A percentile compares a stretch with the other conserved stretches of the same genome.
phyloP scores from a whole-genome alignment of 2,113 vertebrate species.

The Zosterops japonicus region DNA sequence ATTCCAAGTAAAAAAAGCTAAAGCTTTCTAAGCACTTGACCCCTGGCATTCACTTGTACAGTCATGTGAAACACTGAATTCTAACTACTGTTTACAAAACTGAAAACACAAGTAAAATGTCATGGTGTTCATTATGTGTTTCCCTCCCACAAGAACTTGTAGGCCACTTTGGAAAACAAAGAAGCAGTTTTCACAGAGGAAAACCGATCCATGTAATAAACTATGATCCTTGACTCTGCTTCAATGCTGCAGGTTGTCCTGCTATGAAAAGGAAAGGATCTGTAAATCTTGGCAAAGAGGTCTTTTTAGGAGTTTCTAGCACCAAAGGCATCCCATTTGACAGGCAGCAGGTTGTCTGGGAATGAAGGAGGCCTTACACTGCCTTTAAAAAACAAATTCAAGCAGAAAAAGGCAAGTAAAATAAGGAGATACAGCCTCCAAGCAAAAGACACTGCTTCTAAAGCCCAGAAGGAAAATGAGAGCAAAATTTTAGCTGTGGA shows the following conservation, averaged over 20 bases:
- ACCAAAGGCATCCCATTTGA: not conserved
- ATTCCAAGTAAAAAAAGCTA: not conserved
- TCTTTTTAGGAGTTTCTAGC: not conserved
- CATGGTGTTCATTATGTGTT: not conserved
- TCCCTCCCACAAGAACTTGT: not conserved
- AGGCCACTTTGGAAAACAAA: not conserved
- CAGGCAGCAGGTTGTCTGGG: not conserved
- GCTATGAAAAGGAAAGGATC: not conserved
- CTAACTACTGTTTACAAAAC: not conserved
- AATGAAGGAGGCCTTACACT: not conserved
- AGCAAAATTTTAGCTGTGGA: not conserved
- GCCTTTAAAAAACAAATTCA: not conserved
- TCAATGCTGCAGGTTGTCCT: not conserved
- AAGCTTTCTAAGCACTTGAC: slow-evolving; percentile 9
- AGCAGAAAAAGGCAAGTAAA: not conserved
- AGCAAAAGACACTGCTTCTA: not conserved
- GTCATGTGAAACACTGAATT: slow-evolving; percentile 23
- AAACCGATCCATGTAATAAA: not conserved
- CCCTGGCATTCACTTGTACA: not conserved
- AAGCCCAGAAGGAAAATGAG: not conserved
- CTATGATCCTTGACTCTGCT: not conserved
- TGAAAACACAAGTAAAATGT: not conserved
- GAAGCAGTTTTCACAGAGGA: not conserved
- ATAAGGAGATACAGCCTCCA: not conserved
- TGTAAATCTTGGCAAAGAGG: not conserved